phyloP scores from a whole-genome alignment of 2,888 invertebrate species.

The Tetropium fuscum region DNA sequence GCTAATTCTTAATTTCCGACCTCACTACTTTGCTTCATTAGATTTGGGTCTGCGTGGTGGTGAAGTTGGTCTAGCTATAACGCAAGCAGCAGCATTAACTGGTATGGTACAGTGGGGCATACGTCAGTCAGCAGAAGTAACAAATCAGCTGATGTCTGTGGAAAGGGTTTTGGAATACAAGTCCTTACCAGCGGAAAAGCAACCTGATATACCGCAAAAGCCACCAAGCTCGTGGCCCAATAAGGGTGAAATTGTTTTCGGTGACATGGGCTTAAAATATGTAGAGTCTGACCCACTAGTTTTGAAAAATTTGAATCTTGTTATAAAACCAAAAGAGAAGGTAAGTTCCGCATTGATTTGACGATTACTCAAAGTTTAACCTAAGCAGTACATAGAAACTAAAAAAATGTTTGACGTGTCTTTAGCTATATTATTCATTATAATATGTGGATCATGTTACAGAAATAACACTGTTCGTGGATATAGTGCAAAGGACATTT shows the following conservation, averaged over 20 bases:
- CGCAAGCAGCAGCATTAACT: conserved; percentile 73
- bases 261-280: conserved; percentile 76
- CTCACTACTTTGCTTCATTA: conserved; percentile 18
- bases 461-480: too few relatives aligned
- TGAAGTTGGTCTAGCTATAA: conserved; percentile 75
- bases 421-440: too few relatives aligned
- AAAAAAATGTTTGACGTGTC: too few relatives aligned
- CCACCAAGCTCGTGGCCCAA: conserved; percentile 76
- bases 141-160: conserved; percentile 83
- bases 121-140: conserved; percentile 84
- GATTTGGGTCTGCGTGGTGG: conserved; percentile 65
- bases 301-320: conserved; percentile 78
- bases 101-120: conserved; percentile 82
- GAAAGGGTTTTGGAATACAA: conserved; percentile 89
- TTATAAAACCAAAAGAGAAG: conserved; percentile 78
- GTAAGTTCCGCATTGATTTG: too few relatives aligned
- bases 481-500: too few relatives aligned
- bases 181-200: conserved; percentile 72
- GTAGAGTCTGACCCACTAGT: conserved; percentile 73
- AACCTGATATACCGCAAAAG: conserved; percentile 66
- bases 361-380: too few relatives aligned
- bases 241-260: conserved; percentile 74
- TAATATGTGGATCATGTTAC: too few relatives aligned
- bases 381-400: too few relatives aligned
- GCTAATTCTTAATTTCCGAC: background rate